A percentile compares a stretch with the other conserved stretches of the same genome.
phyloP scores from a whole-genome alignment of 2,888 invertebrate species.

The Nysson spinosus region DNA sequence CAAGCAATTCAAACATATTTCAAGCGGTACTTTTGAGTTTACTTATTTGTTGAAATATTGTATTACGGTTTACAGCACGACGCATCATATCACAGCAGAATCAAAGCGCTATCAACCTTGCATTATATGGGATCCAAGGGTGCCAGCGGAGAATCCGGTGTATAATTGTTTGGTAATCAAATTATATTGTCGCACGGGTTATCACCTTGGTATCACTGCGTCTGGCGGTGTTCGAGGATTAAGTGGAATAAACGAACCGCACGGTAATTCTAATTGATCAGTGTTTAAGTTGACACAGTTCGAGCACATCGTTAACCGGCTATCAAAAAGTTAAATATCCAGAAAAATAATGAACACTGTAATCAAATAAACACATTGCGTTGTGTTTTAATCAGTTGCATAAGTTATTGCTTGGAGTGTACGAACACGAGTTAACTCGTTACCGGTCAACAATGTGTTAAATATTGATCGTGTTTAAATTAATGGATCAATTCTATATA shows the following conservation, averaged over 20 bases:
- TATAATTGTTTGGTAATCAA: constrained; percentile 79
- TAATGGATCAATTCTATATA: too few relatives aligned
- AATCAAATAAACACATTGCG: not conserved
- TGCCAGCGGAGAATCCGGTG: constrained; percentile 74
- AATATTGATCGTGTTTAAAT: too few relatives aligned
- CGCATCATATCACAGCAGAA: constrained; percentile 33
- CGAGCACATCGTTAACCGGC: too few relatives aligned
- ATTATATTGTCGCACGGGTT: constrained; percentile 80
- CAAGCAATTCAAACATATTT: too few relatives aligned
- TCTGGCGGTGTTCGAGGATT: constrained; percentile 79
- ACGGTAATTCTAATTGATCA: constrained; percentile 78
- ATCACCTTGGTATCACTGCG: constrained; percentile 79
- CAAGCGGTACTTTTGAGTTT: too few relatives aligned
- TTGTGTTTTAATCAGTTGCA: not conserved
- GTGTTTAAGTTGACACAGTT: too few relatives aligned
- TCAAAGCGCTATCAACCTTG: constrained; percentile 42
- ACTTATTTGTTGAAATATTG: not conserved
- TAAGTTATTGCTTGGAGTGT: not conserved
- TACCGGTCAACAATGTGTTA: too few relatives aligned
- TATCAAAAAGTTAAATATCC: not conserved
- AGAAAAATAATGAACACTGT: not conserved
- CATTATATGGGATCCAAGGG: constrained; percentile 63
- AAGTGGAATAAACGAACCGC: constrained; percentile 77
- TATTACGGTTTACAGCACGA: constrained; percentile 36
- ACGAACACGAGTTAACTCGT: too few relatives aligned